phyloP scores from a whole-genome alignment of 2,113 vertebrate species.

The Nansenia antarctica region DNA sequence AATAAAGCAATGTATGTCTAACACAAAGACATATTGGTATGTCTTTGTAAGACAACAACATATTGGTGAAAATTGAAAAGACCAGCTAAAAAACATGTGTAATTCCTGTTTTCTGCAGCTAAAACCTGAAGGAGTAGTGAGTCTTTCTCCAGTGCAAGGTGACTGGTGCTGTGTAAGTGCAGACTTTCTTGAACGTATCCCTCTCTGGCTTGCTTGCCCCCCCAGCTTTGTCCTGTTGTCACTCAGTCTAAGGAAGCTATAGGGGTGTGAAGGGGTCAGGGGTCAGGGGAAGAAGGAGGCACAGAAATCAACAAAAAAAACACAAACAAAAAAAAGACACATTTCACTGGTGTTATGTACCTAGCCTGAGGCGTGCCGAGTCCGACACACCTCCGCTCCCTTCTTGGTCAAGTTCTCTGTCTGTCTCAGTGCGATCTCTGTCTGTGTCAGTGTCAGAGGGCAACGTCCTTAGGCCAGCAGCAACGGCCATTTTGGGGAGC shows the following conservation, averaged over 20 bases:
- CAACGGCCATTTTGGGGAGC: slow-evolving; percentile 31
- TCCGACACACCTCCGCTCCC: slow-evolving; percentile 33
- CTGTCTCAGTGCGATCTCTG: slow-evolving; percentile 58
- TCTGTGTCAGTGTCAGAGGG: slow-evolving; percentile 57
- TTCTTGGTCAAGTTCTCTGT: slow-evolving; percentile 56
- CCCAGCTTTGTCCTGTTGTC: slow-evolving; percentile 26
- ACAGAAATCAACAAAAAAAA: slow-evolving; percentile 46
- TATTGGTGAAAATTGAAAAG: slow-evolving; percentile 22
- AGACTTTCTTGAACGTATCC: slow-evolving; percentile 37
- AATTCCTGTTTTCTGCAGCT: slow-evolving; percentile 26
- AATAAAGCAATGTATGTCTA: slow-evolving; percentile 26
- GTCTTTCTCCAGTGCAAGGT: slow-evolving; percentile 67
- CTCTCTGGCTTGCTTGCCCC: slow-evolving; percentile 8
- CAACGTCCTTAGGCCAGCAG: slow-evolving; percentile 58
- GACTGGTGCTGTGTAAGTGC: slow-evolving; percentile 56
- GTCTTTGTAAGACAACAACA: slow-evolving; percentile 38
- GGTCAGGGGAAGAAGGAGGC: too few relatives aligned
- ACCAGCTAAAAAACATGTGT: slow-evolving; percentile 33
- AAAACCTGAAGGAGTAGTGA: slow-evolving; percentile 15
- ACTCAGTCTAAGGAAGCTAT: slow-evolving; percentile 36
- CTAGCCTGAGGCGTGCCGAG: slow-evolving; percentile 54
- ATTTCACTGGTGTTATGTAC: slow-evolving; percentile 64
- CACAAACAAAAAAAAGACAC: slow-evolving; percentile 37
- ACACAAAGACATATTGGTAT: slow-evolving; percentile 33
- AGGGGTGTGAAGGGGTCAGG: slow-evolving; percentile 27